Evolutionary conservation across 1,140 invertebrate genomes (phyloP), one percentile per base, ranked within the genome.

Genomic region (Dendrolimus punctatus): DNA sequence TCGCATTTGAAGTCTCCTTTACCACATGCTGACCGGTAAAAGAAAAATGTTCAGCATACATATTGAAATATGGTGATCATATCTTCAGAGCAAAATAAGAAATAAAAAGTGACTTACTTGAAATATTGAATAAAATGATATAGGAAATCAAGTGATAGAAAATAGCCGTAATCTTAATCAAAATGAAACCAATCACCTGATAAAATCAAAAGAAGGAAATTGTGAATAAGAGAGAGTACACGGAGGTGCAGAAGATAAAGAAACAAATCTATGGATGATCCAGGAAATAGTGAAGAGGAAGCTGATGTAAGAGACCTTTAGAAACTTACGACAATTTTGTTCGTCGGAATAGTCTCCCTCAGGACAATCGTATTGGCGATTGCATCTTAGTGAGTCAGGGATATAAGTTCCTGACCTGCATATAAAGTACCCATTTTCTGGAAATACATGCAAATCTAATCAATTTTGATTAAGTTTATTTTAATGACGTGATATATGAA

Each of bases 291-390:
- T 44, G 44, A 66, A 51, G 51, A 65, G 46, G 48, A 57, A 49
- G 40, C 46, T 51, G 40, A 47, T 40, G 60, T 39, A 51, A 53
- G 50, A 64, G 48, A 38, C 61, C 59, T 55, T 40, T 58, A 53
- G 55, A 45, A 74, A 91, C 91, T 91, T 93, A 93, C 92, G 91
- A 88, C 93, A 94, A 79, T 91, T 89, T 73, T 82, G 87, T 87
- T 94, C 93, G 73, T 94, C 93, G 63, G 90, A 90, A 79, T 90
- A 90, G 87, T 93, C 92, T 57, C 73, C 80, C 39, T 47, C 49
- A 54, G 77, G 77, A 87, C 93, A 94, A 87, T 94, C 91, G 68
- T 90, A 89, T 57, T 85, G 78, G 51, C 90, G 89, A 87, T 94
- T 91, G 85, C 93, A 94, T 76, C 89, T 87, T 71, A 89, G 80